phyloP scores from a whole-genome alignment of 2,797 vertebrate species.

The Antrozous pallidus region DNA sequence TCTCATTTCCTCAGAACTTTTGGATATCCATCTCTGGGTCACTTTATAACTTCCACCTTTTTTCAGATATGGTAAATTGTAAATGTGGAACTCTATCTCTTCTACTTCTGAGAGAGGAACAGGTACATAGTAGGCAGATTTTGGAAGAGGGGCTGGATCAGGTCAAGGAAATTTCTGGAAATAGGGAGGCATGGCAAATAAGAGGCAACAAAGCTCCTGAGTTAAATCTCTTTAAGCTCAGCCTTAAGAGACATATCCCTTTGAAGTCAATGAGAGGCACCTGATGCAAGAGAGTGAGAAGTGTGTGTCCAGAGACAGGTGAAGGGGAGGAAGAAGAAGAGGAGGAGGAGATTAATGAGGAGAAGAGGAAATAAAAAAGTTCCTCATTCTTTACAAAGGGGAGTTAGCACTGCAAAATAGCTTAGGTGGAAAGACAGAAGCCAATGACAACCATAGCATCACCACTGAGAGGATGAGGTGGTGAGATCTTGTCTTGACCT shows the following conservation, averaged over 20 bases:
- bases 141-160: not conserved
- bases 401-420: conserved; percentile 5
- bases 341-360: no score
- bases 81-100: not conserved
- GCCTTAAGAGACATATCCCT: not conserved
- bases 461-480: not conserved
- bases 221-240: conserved; percentile 30
- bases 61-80: not conserved
- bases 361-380: not conserved
- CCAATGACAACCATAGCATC: not conserved
- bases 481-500: not conserved
- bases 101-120: conserved; percentile 36
- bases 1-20: conserved; percentile 30
- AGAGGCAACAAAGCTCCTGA: not conserved
- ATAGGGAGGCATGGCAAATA: not conserved
- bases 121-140: not conserved
- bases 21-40: not conserved
- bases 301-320: not conserved
- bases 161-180: no score
- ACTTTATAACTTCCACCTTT: conserved; percentile 28
- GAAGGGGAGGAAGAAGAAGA: not conserved
- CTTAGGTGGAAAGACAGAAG: conserved; percentile 31
- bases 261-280: not conserved
- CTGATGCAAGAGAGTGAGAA: not conserved
- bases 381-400: not conserved